A percentile compares a stretch with the other conserved stretches of the same genome.
Conservation (phyloP, 2,797 vertebrate species). For the Cirrhinus mrigala region DNA sequence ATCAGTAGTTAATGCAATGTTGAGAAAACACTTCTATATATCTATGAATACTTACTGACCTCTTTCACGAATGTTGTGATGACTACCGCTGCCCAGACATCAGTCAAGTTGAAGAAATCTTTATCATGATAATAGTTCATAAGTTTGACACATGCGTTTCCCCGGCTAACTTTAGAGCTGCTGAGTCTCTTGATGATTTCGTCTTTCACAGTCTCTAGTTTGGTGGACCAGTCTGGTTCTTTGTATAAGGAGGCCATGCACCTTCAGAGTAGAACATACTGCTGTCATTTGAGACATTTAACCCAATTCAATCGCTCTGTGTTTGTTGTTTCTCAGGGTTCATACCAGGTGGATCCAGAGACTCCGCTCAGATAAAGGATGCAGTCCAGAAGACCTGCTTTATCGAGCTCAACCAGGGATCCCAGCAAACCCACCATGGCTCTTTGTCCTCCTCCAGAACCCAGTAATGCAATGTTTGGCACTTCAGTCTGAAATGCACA, state of each 20-base stretch:
- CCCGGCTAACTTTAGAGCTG: not conserved
- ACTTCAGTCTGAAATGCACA: conserved; percentile 5
- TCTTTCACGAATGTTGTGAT: conserved; percentile 14
- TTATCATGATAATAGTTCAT: not conserved
- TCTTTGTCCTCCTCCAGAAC: conserved; percentile 57
- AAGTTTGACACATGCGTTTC: not conserved
- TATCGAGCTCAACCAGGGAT: conserved; percentile 48
- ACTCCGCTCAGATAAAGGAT: conserved; percentile 56
- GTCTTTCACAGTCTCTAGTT: conserved; percentile 21
- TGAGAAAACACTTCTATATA: no score
- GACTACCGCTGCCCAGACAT: conserved; percentile 22
- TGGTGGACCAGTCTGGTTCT: conserved; percentile 45
- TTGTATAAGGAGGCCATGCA: no score
- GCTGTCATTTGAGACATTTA: not conserved
- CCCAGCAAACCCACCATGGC: conserved; percentile 57
- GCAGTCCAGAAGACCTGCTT: conserved; percentile 47
- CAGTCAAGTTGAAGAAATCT: conserved; percentile 38
- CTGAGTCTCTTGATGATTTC: conserved; percentile 3
- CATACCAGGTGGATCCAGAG: conserved; percentile 61
- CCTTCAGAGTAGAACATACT: not conserved
- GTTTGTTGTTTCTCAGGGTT: not conserved
- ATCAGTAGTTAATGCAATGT: no score
- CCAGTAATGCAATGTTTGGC: conserved; percentile 53
- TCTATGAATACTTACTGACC: conserved; percentile 32
- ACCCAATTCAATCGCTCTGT: not conserved